Conservation (phyloP, 2,888 invertebrate species). For the Carabus problematicus region DNA sequence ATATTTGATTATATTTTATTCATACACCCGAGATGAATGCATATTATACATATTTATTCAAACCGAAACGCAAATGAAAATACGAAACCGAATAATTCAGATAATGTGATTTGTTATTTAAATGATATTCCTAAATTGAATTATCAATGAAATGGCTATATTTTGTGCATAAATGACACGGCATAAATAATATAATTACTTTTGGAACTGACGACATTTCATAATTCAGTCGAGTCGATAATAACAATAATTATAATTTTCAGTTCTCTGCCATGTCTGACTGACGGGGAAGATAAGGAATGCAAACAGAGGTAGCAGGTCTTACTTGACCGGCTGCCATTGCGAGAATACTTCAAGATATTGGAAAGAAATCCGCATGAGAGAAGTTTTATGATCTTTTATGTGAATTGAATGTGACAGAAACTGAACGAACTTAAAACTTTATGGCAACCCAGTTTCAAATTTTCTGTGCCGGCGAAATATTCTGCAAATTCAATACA, state of each 20-base stretch:
- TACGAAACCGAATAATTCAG: conserved; percentile 37
- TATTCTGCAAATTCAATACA: conserved; percentile 41
- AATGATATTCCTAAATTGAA: conserved; percentile 38
- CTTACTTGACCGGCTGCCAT: no score
- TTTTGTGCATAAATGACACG: conserved; percentile 16
- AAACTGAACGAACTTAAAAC: conserved; percentile 42
- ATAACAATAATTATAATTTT: no score
- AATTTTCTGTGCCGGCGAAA: conserved; percentile 30
- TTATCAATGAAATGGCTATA: conserved; percentile 35
- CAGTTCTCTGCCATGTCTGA: no score
- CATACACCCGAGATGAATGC: conserved; percentile 27
- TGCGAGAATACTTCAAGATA: conserved; percentile 35
- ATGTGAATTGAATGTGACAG: conserved; percentile 42
- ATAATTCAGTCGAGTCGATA: conserved; percentile 15
- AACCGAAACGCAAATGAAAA: conserved; percentile 30
- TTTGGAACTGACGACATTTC: conserved; percentile 19
- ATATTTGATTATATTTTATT: conserved; percentile 37
- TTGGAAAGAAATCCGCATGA: conserved; percentile 42
- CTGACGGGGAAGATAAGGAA: no score
- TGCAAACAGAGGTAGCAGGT: no score
- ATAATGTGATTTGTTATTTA: conserved; percentile 41
- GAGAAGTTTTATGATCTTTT: conserved; percentile 42
- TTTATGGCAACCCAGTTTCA: conserved; percentile 41
- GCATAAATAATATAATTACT: conserved; percentile 22
- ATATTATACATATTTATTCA: conserved; percentile 39